phyloP scores from a whole-genome alignment of 2,888 invertebrate species.

The Drosophila borealis region DNA sequence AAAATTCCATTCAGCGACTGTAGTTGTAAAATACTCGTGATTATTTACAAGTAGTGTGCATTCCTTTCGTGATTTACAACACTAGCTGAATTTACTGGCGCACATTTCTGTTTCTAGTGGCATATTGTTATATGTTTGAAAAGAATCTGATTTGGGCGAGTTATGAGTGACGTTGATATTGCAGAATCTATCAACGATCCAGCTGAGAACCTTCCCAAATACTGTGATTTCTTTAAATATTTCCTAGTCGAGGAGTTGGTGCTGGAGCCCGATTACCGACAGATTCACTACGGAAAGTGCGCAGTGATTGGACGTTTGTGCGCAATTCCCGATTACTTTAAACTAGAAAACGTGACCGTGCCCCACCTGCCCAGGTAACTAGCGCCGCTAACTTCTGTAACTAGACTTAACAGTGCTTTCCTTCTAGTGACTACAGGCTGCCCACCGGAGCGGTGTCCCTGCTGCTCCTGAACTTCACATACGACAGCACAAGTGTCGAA shows the following conservation, averaged over 20 bases:
- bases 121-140: neutral
- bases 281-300: constrained; percentile 81
- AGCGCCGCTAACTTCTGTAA: rapidly evolving
- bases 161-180: constrained; percentile 36
- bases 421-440: constrained; percentile 66
- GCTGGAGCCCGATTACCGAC: constrained; percentile 62
- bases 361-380: constrained; percentile 69
- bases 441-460: constrained; percentile 73
- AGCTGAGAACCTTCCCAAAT: constrained; percentile 54
- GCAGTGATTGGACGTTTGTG: constrained; percentile 79
- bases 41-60: neutral
- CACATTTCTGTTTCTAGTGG: neutral
- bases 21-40: constrained; percentile 3
- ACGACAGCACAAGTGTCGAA: constrained; percentile 27
- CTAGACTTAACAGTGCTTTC: neutral
- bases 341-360: constrained; percentile 77
- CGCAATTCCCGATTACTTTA: constrained; percentile 44
- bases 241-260: constrained; percentile 80
- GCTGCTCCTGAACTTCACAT: constrained; percentile 63
- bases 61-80: constrained; percentile 3
- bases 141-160: neutral
- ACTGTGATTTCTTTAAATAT: constrained; percentile 73
- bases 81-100: constrained; percentile 26
- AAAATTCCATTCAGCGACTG: neutral
- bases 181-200: constrained; percentile 12